Base-by-base conservation (phyloP, 2,797 vertebrate genomes). In the Phoebastria nigripes region DNA sequence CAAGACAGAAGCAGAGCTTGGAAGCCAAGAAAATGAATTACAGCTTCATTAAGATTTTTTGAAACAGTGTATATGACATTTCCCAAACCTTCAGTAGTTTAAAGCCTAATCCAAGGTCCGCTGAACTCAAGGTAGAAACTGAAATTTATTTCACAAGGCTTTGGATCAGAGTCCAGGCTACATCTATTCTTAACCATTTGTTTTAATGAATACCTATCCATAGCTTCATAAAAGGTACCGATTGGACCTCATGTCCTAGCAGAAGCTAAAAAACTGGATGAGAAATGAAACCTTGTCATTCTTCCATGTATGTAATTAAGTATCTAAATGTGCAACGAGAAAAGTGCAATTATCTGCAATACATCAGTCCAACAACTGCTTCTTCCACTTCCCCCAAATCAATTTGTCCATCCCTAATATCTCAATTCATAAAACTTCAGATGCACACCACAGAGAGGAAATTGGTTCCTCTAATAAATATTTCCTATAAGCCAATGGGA, bases 391-490 rank as follows among this genome's bases (percentile, higher is more conserved):
- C 14, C 16, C 5, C 33, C 31, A 35, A n/a, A 67, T n/a, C 47
- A 71, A 12, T 65, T 79, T 86, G 9, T 39, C 8, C 4, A 67
- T 82, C n/a, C 16, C 49, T 74, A 56, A 63, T 33, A 80, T 69
- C 15, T 67, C 58, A 56, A 33, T 84, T 82, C n/a, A 81, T 77
- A 90, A 92, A 91, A 49, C 24, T 89, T 83, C 58, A 83, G 82
- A 93, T 1, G 9, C 19, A 79, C 26, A 52, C 18, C 61, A 71
- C n/a, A 91, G 55, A 77, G 63, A 35, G 21, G 35, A 87, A 56
- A 58, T n/a, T 76, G 26, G 35, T 92, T 97, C 61, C 33, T 90
- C 46, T 88, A 87, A 82, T 33, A 89, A 94, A 66, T 59, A 90
- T 72, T 91, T 89, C 47, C 51, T 72, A 54, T 55, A 77, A 71